Evolutionary conservation across 2,797 vertebrate genomes (phyloP).

Genomic region (Miichthys miiuy): DNA sequence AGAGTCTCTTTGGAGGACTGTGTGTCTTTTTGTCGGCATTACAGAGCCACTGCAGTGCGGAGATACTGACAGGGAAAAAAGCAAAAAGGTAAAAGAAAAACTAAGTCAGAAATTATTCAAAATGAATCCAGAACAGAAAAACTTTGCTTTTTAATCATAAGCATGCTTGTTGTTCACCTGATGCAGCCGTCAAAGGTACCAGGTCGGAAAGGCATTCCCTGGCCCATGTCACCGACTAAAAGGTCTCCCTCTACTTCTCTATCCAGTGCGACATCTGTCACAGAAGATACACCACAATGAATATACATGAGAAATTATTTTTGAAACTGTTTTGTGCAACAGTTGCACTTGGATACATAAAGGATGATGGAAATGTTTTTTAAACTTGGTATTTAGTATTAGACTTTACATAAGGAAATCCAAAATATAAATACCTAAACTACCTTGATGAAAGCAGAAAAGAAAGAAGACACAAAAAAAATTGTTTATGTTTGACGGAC

Average conservation of each 20-base stretch:
- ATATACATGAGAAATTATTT: neutral
- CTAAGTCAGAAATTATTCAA: neutral
- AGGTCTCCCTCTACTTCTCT: constrained; percentile 95
- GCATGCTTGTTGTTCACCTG: constrained; percentile 82
- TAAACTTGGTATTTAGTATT: neutral
- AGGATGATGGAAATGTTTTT: neutral
- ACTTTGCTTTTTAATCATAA: accelerated
- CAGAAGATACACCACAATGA: neutral
- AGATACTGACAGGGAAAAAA: constrained; percentile 86
- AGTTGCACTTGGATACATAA: neutral
- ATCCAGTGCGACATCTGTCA: constrained; percentile 91
- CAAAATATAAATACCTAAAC: neutral
- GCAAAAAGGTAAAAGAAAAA: neutral
- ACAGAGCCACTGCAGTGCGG: constrained; percentile 97
- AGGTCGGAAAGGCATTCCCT: constrained; percentile 92
- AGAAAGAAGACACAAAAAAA: neutral
- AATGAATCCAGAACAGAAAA: neutral
- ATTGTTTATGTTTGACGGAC: neutral
- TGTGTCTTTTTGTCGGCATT: constrained; percentile 95
- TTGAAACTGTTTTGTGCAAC: neutral
- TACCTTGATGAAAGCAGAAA: neutral
- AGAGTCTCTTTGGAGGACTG: constrained; percentile 91
- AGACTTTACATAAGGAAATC: too few species aligned
- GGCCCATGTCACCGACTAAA: constrained; percentile 92
- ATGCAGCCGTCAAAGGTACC: constrained; percentile 96